Base-by-base conservation (phyloP, 1,140 invertebrate genomes). In the Chironomus tepperi region DNA sequence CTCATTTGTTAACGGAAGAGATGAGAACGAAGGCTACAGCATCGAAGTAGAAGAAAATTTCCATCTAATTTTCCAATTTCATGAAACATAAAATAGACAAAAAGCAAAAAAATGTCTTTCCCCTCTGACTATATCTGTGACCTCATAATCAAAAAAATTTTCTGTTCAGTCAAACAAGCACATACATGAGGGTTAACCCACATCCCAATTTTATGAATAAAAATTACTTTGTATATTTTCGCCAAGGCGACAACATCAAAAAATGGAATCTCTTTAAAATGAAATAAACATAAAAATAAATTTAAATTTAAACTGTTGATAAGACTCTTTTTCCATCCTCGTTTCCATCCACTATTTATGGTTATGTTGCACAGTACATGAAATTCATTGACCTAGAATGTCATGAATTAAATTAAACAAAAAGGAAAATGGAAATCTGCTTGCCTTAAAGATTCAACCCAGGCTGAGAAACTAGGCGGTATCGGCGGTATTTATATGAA, bases 201-300 rank as follows among this genome's bases (percentile, higher is more conserved):
- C 47, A 57, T 57, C n/a, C 24, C 1, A 34, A 2, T 34, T 34
- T 34, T 5, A 34, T 57, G 43, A 47, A 57, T 57, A n/a, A 57
- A 57, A 57, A 57, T 57, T 57, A n/a, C 47, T 57, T 57, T n/a
- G 12, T 57, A 57, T 57, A 12, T 47, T 15, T 57, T 57, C 10
- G 47, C 47, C n/a, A 57, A 57, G 12, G 47, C 47, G 47, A 57
- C 47, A 57, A 57, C 47, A 57, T 57, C 3, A 12, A n/a, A 2
- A 70, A 18, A 70, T 21, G n/a, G 6, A 10, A 10, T 9, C 65
- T 70, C 15, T 70, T 70, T 70, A 70, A 70, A 70, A 70, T 18
- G 65, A 70, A 70, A 70, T 70, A 70, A 70, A 19, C 65, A 70
- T 70, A 70, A 70, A 67, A 70, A 70, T 70, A 70, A 70, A 70